Evolutionary conservation across 1,140 invertebrate genomes (phyloP), one percentile per base, ranked within the genome.

Genomic region (Drosophila persimilis): DNA sequence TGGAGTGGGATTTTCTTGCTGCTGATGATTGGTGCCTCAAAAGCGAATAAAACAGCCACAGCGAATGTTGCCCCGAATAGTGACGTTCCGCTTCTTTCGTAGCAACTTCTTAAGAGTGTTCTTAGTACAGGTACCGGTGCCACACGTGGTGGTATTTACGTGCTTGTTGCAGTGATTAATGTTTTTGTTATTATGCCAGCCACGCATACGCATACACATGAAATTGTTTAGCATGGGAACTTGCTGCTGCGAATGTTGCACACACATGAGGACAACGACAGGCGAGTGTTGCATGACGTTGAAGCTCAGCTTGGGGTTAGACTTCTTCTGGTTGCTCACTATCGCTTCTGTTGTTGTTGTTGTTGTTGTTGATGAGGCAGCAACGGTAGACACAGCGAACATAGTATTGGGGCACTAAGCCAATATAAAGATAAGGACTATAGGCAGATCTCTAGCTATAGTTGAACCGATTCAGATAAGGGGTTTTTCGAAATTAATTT

Each of bases 201-300:
- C 73, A 63, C 75, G 69, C 83, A 86, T 88, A 78, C 83, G 80
- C 84, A 88, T 83, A 80, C 64, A 89, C 79, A 83, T 83, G 41
- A 64, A 83, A 63, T 79, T 73, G 41, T 77, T 89, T 13, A 79
- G 66, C 83, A 88, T 88, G 75, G 83, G 67, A 88, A 88, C 63
- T 74, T 88, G 83, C 71, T 88, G 83, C 71, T 81, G 78, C 26
- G 78, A 88, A 76, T 88, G 83, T 83, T 88, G 83, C 78, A 88
- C 54, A 78, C 78, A 86, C 81, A 88, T 86, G 71, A 46, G 70
- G 78, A 64, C 62, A 76, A 76, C 74, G 78, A 47, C 78, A 83
- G 79, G 71, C 71, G 78, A 83, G 58, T 81, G 63, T 88, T 88
- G 83, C 83, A 86, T 88, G 78, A 88, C 83, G 83, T 78, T 78